A percentile compares a stretch with the other conserved stretches of the same genome.
Conservation (phyloP, 2,113 vertebrate genomes). For the Scalopus aquaticus region DNA sequence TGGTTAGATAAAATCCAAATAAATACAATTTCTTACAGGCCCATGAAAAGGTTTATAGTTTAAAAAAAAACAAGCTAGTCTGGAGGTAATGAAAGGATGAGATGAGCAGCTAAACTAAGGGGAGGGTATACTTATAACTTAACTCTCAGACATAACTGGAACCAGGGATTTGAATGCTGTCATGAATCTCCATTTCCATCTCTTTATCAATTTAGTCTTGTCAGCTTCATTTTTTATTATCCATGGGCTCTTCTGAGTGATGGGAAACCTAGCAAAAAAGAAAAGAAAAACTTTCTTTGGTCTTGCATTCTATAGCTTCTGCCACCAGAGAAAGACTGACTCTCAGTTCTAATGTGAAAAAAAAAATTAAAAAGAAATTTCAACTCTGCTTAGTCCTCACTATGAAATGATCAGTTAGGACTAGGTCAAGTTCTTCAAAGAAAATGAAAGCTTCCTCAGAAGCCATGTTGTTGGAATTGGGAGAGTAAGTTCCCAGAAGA, state of each 20-base stretch:
- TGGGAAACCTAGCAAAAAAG: background rate
- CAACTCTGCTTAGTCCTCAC: background rate
- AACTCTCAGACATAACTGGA: background rate
- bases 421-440: background rate
- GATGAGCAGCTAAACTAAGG: background rate
- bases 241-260: background rate
- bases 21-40: background rate
- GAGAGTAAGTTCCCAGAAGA: background rate
- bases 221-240: background rate
- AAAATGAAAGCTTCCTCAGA: constrained; percentile 2
- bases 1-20: background rate
- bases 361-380: background rate
- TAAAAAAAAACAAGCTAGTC: background rate
- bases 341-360: background rate
- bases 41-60: background rate
- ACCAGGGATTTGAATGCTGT: background rate
- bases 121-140: background rate
- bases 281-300: background rate
- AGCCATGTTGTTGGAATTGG: constrained; percentile 17
- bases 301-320: background rate
- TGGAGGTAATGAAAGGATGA: background rate
- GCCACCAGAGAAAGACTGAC: background rate
- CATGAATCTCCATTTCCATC: background rate
- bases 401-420: background rate
- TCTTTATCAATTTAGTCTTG: background rate